Percentiles rank a stretch among this genome's conserved stretches.
These are phyloP conservation scores for Phocoena phocoena DNA, from an alignment of 2,113 vertebrate species.

Conservation along the genomic window DNA sequence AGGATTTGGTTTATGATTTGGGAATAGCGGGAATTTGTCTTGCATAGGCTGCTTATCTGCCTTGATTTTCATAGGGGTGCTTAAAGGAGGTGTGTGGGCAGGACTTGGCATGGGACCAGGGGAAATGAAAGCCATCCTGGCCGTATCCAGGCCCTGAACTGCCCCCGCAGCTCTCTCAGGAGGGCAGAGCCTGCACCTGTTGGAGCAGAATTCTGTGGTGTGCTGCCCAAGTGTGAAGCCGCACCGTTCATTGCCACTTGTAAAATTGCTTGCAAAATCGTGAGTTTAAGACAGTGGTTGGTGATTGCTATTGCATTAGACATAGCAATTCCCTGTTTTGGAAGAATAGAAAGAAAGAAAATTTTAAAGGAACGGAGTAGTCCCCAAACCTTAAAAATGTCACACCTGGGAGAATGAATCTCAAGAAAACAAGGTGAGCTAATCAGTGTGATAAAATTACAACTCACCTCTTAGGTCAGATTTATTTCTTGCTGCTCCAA, in stretches of 20 bases:
- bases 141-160: background rate
- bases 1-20: conserved; percentile 39
- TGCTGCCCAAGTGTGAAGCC: background rate
- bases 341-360: background rate
- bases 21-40: conserved; percentile 16
- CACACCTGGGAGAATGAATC: background rate
- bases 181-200: background rate
- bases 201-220: background rate
- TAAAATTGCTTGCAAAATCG: background rate
- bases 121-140: background rate
- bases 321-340: background rate
- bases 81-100: background rate
- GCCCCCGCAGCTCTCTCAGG: background rate
- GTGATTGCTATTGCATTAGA: background rate
- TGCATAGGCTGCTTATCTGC: conserved; percentile 41
- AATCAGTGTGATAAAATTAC: background rate
- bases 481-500: background rate
- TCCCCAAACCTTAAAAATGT: background rate
- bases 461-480: background rate
- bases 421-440: background rate
- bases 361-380: background rate
- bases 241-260: background rate
- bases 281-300: background rate
- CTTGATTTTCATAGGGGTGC: conserved; percentile 39
- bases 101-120: background rate